Evolutionary conservation across 2,113 vertebrate species (phyloP).

Genomic region (Bungarus multicinctus): DNA sequence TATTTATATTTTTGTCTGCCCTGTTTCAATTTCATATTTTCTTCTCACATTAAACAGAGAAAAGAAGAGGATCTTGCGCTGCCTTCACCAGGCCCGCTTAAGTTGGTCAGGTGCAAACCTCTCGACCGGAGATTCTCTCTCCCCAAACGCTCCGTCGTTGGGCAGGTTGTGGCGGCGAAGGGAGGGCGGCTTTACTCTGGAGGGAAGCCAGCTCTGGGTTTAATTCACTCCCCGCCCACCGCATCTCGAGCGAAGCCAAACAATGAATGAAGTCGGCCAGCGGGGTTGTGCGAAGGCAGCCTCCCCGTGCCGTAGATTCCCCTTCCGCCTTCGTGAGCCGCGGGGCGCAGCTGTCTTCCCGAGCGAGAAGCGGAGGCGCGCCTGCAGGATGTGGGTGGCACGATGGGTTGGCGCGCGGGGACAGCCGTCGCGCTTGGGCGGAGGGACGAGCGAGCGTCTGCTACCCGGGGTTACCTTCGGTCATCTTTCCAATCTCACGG

Average conservation of each 20-base stretch:
- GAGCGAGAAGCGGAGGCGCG: not conserved
- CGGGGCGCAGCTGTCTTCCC: not conserved
- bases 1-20: too few relatives aligned
- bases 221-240: fast-evolving
- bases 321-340: not conserved
- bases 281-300: not conserved
- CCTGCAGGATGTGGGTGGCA: not conserved
- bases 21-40: too few relatives aligned
- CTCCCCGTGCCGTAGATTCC: not conserved
- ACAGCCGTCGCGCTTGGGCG: not conserved
- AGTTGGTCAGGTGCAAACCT: not conserved
- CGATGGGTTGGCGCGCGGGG: not conserved
- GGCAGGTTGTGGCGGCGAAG: not conserved
- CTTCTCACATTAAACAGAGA: not conserved
- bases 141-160: not conserved
- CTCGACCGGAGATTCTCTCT: not conserved
- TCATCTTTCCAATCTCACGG: slow-evolving; percentile 23
- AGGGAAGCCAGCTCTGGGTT: not conserved
- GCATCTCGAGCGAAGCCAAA: not conserved
- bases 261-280: not conserved
- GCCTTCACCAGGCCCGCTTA: not conserved
- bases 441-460: not conserved
- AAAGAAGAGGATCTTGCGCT: not conserved
- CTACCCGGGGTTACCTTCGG: slow-evolving; percentile 21
- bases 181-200: not conserved